Evolutionary conservation across 2,797 vertebrate species (phyloP), one percentile per base, ranked within the genome.

Genomic region (Chrysolophus pictus): DNA sequence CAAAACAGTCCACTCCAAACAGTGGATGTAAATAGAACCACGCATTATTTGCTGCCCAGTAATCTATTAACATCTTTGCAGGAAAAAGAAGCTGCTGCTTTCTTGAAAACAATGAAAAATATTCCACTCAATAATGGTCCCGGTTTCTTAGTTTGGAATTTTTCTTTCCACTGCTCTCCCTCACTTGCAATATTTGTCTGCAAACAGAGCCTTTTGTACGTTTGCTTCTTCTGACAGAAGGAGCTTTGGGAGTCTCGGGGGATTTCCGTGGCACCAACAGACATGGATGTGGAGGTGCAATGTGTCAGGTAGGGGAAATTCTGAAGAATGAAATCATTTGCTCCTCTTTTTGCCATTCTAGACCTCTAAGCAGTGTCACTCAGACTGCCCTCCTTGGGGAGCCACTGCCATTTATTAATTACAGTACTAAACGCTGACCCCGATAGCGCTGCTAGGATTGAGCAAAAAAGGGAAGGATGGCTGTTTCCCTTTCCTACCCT

Each of bases 21-120:
- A 76, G 55, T 63, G 79, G 72, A 84, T 94, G 88, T 91, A 87
- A 90, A 89, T 65, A 81, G 78, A 87, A 80, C 71, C 85, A 88
- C 70, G 83, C 64, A 23, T 93, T 83, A 63, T 85, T 94, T 67
- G 77, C 75, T 96, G 87, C 70, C 90, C 81, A 42, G 81, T 82
- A 94, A 90, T 85, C 91, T 90, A 46, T 94, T 91, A 88, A 74
- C 64, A 88, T 91, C 68, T 87, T 88, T 91, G 68, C 77, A n/a
- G 90, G 19, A 73, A 78, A 76, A 53, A 91, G 39, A 65, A 93
- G 62, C 84, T 84, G 41, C 68, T 91, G 49, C 77, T 55, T 90
- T 14, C 58, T 42, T 82, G 88, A 87, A 94, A 95, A 87, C 71
- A 88, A 9, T 26, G 64, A 41, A 58, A 94, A 87, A 85, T 69